Percentiles rank a stretch among this genome's conserved stretches.
Evolutionary conservation across 2,888 invertebrate species (phyloP).

Genomic region (Embidobia sp.): DNA sequence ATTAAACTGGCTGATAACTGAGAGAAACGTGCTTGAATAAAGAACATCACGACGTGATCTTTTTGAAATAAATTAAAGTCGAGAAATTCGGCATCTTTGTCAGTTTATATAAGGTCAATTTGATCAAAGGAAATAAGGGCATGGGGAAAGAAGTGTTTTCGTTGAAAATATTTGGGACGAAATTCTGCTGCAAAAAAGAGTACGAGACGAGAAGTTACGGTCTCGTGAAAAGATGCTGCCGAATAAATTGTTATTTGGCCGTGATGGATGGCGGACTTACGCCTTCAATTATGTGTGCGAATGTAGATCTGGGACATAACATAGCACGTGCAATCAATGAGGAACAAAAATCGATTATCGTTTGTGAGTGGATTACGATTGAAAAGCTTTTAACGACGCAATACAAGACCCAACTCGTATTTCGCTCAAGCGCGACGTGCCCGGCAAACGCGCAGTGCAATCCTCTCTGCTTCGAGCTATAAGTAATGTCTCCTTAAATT

Average conservation of each 20-base stretch:
- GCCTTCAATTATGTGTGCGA: slow-evolving; percentile 51
- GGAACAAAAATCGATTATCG: slow-evolving; percentile 66
- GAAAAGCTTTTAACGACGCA: slow-evolving; percentile 73
- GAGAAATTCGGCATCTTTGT: too few relatives aligned
- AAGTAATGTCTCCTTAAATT: slow-evolving; percentile 76
- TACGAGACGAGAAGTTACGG: slow-evolving; percentile 31
- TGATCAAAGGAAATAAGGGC: too few relatives aligned
- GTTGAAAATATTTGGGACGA: too few relatives aligned
- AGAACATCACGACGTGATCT: too few relatives aligned
- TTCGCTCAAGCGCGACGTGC: slow-evolving; percentile 66
- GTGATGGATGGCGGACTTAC: slow-evolving; percentile 22
- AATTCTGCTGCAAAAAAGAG: too few relatives aligned
- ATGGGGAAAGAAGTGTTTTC: too few relatives aligned
- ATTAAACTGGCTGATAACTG: too few relatives aligned
- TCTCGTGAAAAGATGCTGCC: slow-evolving; percentile 36
- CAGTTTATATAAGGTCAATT: too few relatives aligned
- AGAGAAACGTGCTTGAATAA: too few relatives aligned
- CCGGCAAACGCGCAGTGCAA: slow-evolving; percentile 64
- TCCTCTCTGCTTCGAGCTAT: slow-evolving; percentile 68
- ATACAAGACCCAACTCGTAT: slow-evolving; percentile 70
- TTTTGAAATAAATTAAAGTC: too few relatives aligned
- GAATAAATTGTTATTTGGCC: slow-evolving; percentile 24
- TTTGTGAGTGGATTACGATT: slow-evolving; percentile 67
- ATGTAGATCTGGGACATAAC: slow-evolving; percentile 59
- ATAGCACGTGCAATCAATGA: slow-evolving; percentile 60